A percentile compares a stretch with the other conserved stretches of the same genome.
These are phyloP conservation scores for Hippopotamus amphibius DNA, from an alignment of 2,113 vertebrate genomes.

Conservation along the genomic window DNA sequence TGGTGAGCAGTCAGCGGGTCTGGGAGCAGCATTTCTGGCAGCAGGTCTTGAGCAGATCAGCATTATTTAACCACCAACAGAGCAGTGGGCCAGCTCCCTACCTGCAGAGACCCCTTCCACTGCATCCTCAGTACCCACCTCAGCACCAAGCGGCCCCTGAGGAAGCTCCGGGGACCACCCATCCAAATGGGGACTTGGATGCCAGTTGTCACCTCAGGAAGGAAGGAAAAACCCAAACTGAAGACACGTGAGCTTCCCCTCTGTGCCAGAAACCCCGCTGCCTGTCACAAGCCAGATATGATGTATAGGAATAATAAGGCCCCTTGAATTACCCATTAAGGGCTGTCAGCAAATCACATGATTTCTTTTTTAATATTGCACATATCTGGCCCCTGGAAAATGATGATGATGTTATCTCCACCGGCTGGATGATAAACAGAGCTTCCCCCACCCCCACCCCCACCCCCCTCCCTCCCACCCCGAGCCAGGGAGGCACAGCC, in stretches of 20 bases:
- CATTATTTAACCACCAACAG: neutral
- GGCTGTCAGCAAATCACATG: conserved; percentile 73
- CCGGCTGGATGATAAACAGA: conserved; percentile 41
- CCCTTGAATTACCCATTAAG: conserved; percentile 69
- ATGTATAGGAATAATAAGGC: conserved; percentile 70
- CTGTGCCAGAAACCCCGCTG: neutral
- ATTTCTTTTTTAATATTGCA: conserved; percentile 76
- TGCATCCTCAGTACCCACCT: accelerated
- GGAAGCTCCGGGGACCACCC: neutral
- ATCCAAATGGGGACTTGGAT: neutral
- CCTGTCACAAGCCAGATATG: conserved; percentile 64
- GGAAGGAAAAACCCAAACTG: neutral
- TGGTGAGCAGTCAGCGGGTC: neutral
- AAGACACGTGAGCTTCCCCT: neutral
- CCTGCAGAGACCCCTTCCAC: neutral
- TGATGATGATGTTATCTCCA: conserved; percentile 59
- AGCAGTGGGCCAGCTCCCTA: neutral
- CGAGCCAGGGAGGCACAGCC: neutral
- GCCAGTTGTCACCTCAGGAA: neutral
- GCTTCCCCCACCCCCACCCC: neutral
- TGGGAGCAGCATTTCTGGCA: accelerated
- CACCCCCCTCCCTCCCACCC: neutral
- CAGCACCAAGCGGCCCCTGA: neutral
- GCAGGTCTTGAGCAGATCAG: neutral
- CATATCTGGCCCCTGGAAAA: conserved; percentile 72